Evolutionary conservation across 2,113 vertebrate species (phyloP).

Genomic region (Amblyopsis rosae): DNA sequence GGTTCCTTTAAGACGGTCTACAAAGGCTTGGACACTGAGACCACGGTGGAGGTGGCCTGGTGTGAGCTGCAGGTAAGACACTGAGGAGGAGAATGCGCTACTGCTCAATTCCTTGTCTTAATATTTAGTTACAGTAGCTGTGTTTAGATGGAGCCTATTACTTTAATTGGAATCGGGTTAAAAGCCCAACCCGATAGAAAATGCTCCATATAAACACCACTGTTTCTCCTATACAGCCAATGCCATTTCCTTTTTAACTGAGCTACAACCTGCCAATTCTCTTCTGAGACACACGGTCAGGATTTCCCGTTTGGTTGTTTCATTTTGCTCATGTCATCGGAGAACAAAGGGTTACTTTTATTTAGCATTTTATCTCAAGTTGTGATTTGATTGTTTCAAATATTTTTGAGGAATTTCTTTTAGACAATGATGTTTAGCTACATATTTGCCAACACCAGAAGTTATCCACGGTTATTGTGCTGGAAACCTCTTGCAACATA

Average conservation of each 20-base stretch:
- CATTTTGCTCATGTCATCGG: constrained; percentile 7
- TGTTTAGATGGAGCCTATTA: not conserved
- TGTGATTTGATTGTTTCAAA: not conserved
- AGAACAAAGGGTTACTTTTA: constrained; percentile 3
- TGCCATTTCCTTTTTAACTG: constrained; percentile 34
- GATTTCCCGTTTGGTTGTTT: constrained; percentile 32
- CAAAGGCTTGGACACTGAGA: constrained; percentile 96
- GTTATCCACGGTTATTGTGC: not conserved
- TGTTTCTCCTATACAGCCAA: not conserved
- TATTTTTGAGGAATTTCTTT: not conserved
- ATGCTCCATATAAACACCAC: too few species aligned
- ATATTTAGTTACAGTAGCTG: not conserved
- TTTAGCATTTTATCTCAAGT: constrained; percentile 8
- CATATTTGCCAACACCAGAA: constrained; percentile 1
- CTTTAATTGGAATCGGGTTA: too few species aligned
- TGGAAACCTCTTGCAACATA: not conserved
- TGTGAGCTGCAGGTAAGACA: constrained; percentile 94
- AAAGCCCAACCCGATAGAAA: too few species aligned
- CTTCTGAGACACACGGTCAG: not conserved
- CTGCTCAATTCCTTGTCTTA: not conserved
- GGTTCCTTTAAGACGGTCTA: constrained; percentile 99
- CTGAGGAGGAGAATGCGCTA: not conserved
- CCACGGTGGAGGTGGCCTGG: constrained; percentile 98
- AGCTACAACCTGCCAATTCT: constrained; percentile 29
- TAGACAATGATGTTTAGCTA: not conserved